Percentiles rank a stretch among this genome's conserved stretches.
These are phyloP conservation scores for Cephalopachus bancanus DNA, from an alignment of 2,797 vertebrate genomes.

Conservation along the genomic window DNA sequence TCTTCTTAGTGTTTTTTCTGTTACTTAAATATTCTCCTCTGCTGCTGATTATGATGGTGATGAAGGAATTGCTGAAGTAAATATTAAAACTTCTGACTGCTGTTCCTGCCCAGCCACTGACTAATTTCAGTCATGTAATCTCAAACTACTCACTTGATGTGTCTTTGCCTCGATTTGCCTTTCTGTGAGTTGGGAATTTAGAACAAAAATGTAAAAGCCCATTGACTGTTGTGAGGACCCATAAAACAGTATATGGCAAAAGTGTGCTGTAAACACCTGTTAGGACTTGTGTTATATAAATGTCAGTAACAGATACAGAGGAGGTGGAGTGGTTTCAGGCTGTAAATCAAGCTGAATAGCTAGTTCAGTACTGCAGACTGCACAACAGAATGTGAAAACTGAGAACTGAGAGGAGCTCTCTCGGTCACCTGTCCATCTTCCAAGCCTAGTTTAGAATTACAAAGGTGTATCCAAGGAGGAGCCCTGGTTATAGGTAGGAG, in stretches of 20 bases:
- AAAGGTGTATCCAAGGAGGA: not conserved
- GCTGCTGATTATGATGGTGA: not conserved
- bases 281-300: constrained; percentile 17
- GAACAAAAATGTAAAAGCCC: not conserved
- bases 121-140: fast-evolving
- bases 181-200: not conserved
- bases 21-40: not conserved
- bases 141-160: not conserved
- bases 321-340: not conserved
- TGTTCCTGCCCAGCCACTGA: not conserved
- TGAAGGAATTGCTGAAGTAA: not conserved
- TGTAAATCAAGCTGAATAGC: constrained; percentile 51
- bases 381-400: not conserved
- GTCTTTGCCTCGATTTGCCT: not conserved
- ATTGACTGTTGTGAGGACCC: not conserved
- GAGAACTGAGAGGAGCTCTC: constrained; percentile 25
- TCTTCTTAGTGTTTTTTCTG: not conserved
- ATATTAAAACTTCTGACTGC: not conserved
- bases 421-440: constrained; percentile 57
- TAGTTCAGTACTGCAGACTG: not conserved
- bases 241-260: not conserved
- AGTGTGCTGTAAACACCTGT: not conserved
- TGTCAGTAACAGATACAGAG: not conserved
- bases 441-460: constrained; percentile 60
- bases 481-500: not conserved